phyloP scores from a whole-genome alignment of 2,113 vertebrate genomes.

The Gavialis gangeticus region DNA sequence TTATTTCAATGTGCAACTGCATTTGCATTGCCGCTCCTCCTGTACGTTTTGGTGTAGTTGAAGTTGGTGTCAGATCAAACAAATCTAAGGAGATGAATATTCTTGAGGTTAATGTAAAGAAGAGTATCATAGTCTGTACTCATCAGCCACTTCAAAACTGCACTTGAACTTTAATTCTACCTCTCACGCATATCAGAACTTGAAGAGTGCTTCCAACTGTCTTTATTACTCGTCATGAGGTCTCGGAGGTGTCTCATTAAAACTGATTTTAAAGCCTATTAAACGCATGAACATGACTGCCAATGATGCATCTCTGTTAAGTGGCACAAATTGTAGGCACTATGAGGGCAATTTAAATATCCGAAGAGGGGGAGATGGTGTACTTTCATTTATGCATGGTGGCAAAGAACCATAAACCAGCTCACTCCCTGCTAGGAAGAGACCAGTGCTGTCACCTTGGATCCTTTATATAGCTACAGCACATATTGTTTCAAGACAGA shows the following conservation, averaged over 20 bases:
- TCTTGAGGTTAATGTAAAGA: slow-evolving; percentile 28
- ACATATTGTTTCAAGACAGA: not conserved
- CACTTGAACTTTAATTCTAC: slow-evolving; percentile 34
- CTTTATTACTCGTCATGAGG: slow-evolving; percentile 35
- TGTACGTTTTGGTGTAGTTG: slow-evolving; percentile 28
- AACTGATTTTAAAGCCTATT: slow-evolving; percentile 49
- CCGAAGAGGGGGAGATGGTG: not conserved
- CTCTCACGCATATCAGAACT: slow-evolving; percentile 31
- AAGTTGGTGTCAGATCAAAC: slow-evolving; percentile 29
- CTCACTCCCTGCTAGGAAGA: not conserved
- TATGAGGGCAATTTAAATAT: not conserved
- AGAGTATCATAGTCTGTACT: slow-evolving; percentile 12
- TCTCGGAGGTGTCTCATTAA: slow-evolving; percentile 63
- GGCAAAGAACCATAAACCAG: not conserved
- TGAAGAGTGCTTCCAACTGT: slow-evolving; percentile 42
- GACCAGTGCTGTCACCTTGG: slow-evolving; percentile 11
- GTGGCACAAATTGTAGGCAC: not conserved
- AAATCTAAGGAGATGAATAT: slow-evolving; percentile 29
- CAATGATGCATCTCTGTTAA: slow-evolving; percentile 60
- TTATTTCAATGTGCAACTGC: not conserved
- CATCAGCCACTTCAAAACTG: slow-evolving; percentile 34
- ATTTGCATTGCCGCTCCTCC: slow-evolving; percentile 34
- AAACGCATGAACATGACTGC: slow-evolving; percentile 22
- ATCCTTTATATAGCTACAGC: not conserved
- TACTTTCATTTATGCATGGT: not conserved